Percentiles rank a stretch among this genome's conserved stretches.
phyloP scores from a whole-genome alignment of 64 coral and sea anemone species.

The Actinia tenebrosa region DNA sequence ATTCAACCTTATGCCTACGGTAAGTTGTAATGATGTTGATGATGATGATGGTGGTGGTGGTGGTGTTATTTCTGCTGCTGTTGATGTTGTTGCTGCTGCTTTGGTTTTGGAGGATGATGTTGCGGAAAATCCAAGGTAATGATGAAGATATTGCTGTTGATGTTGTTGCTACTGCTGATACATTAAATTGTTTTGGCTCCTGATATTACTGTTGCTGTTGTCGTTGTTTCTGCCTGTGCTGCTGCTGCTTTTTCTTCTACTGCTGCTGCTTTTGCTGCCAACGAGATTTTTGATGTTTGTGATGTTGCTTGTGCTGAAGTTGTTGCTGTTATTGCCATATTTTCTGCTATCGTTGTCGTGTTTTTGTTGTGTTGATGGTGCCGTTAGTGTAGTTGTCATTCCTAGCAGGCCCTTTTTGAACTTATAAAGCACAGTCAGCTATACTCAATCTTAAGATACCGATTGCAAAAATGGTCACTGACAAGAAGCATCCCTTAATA shows the following conservation, averaged over 20 bases:
- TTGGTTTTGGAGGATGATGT: background rate
- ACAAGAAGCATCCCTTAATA: background rate
- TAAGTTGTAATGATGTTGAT: background rate
- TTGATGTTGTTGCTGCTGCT: background rate
- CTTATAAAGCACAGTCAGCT: no score
- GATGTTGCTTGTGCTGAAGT: no score
- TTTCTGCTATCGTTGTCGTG: background rate
- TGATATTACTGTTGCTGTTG: background rate
- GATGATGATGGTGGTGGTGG: background rate
- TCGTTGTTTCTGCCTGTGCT: background rate
- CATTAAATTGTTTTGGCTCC: no score
- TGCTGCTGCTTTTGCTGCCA: background rate
- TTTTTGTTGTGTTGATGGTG: background rate
- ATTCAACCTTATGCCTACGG: slow-evolving; percentile 38
- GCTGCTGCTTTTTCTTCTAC: background rate
- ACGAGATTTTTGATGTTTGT: background rate
- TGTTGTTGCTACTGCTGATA: background rate
- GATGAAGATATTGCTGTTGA: background rate
- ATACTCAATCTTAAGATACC: no score
- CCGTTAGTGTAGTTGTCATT: no score
- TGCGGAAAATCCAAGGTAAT: background rate
- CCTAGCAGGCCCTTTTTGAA: no score
- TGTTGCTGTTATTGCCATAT: background rate
- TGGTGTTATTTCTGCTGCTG: background rate
- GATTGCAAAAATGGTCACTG: no score